Evolutionary conservation across 2,888 invertebrate species (phyloP).

Genomic region (Philereme vetulata): DNA sequence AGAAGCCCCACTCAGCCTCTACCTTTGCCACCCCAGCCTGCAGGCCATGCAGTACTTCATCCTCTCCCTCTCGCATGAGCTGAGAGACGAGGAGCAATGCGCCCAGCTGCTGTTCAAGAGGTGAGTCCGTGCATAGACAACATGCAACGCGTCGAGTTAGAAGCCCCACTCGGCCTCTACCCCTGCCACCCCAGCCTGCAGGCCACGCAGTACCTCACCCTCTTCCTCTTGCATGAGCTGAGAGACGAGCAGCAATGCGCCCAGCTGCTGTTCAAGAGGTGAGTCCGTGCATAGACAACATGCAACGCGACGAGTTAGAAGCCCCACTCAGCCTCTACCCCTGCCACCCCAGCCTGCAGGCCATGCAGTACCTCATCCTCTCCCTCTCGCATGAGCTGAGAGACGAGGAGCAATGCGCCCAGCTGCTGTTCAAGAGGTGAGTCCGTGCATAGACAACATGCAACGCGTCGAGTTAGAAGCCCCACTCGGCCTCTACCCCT

Average conservation of each 20-base stretch:
- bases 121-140: constrained; percentile 92
- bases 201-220: constrained; percentile 89
- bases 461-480: no score
- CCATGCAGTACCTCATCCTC: constrained; percentile 84
- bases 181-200: constrained; percentile 87
- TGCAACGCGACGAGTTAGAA: no score
- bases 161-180: constrained; percentile 89
- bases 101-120: no score
- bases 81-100: no score
- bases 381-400: constrained; percentile 88
- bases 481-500: no score
- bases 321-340: no score
- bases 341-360: constrained; percentile 57
- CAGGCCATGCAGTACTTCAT: no score
- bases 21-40: no score
- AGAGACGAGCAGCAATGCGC: constrained; percentile 92
- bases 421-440: constrained; percentile 77
- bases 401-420: constrained; percentile 91
- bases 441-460: no score
- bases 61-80: no score
- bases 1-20: no score
- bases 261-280: constrained; percentile 78
- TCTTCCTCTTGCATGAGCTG: constrained; percentile 88
- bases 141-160: constrained; percentile 87
- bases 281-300: no score